phyloP scores from a whole-genome alignment of 2,113 vertebrate genomes.

The Platichthys stellatus region DNA sequence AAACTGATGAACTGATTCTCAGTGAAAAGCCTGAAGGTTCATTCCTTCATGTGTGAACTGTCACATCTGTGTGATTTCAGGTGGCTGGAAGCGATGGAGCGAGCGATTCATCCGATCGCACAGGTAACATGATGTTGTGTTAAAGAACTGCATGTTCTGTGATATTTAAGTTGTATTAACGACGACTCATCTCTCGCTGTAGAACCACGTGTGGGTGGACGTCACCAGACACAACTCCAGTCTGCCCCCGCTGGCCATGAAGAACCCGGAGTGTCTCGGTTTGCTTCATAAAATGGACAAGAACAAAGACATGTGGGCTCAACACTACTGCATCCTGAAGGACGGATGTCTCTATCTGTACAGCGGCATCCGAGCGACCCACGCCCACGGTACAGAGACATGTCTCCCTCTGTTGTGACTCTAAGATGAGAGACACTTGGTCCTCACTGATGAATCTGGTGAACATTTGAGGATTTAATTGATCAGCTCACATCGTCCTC shows the following conservation, averaged over 20 bases:
- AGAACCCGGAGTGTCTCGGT: constrained; percentile 89
- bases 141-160: too few species aligned
- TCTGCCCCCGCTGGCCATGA: constrained; percentile 91
- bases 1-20: too few species aligned
- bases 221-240: constrained; percentile 89
- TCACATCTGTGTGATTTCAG: constrained; percentile 67
- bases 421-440: too few species aligned
- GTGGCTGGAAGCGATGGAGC: constrained; percentile 91
- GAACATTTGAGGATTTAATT: too few species aligned
- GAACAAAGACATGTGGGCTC: constrained; percentile 84
- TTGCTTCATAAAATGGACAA: constrained; percentile 88
- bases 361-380: constrained; percentile 86
- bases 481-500: background rate
- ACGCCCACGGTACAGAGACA: constrained; percentile 84
- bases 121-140: constrained; percentile 79
- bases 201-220: constrained; percentile 94
- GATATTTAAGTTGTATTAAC: too few species aligned
- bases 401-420: background rate
- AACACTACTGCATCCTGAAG: constrained; percentile 91
- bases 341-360: constrained; percentile 92
- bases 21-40: too few species aligned
- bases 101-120: constrained; percentile 85
- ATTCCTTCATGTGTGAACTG: too few species aligned
- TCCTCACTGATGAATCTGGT: too few species aligned
- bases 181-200: constrained; percentile 14